Evolutionary conservation across 2,888 invertebrate species (phyloP).

Genomic region (Cancer borealis): DNA sequence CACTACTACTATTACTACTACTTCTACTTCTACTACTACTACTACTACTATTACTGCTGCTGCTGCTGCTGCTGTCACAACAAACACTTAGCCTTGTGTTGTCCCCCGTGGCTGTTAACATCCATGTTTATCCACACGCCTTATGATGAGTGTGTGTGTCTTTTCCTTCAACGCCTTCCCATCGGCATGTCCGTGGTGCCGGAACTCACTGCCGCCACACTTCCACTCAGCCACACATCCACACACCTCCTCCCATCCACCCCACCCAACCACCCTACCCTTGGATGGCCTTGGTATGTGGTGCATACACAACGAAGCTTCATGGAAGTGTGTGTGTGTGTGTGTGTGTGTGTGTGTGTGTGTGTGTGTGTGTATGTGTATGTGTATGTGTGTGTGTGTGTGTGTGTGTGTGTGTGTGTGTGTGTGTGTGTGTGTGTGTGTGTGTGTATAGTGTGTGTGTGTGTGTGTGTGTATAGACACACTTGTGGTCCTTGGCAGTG

Average conservation of each 20-base stretch:
- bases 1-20: neutral
- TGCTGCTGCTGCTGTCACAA: neutral
- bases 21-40: neutral
- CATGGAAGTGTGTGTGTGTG: neutral
- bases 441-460: slow-evolving; percentile 50
- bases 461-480: no score
- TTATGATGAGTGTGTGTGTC: no score
- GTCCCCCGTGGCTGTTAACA: neutral
- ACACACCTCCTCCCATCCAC: neutral
- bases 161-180: no score
- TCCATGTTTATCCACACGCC: neutral
- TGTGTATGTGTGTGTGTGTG: slow-evolving; percentile 53
- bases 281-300: neutral
- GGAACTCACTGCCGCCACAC: neutral
- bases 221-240: neutral
- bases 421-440: neutral
- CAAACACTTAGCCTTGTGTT: neutral
- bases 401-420: no score
- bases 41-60: neutral
- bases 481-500: no score
- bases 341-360: slow-evolving; percentile 33
- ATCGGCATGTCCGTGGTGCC: no score
- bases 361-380: slow-evolving; percentile 52
- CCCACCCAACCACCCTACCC: neutral
- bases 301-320: slow-evolving; percentile 22